These are phyloP conservation scores for Leptopilina boulardi DNA, from an alignment of 1,140 invertebrate species.

Conservation along the genomic window DNA sequence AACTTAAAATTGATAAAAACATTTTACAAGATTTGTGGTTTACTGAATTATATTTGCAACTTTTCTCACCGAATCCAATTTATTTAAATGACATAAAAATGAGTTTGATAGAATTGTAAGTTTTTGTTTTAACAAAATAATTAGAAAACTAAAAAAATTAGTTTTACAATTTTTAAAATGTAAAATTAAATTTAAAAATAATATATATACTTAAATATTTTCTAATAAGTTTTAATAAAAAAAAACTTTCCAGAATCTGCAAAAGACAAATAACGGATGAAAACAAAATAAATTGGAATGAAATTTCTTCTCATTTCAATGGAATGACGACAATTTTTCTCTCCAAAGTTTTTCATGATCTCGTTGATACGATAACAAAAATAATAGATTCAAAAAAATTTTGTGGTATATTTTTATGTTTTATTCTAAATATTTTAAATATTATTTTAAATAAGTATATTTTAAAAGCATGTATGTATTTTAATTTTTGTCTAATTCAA, in stretches of 20 bases:
- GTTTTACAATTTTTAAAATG: slow-evolving; percentile 29
- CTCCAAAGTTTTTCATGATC: slow-evolving; percentile 43
- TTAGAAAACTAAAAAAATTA: background rate
- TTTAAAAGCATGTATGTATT: too few relatives aligned
- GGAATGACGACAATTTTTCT: slow-evolving; percentile 58
- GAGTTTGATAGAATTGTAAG: slow-evolving; percentile 66
- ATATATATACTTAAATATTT: background rate
- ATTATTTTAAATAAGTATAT: too few relatives aligned
- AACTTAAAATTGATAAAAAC: background rate
- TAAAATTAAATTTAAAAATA: background rate
- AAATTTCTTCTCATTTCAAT: slow-evolving; percentile 57
- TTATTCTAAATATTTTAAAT: too few relatives aligned
- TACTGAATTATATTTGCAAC: slow-evolving; percentile 61
- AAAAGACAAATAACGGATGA: slow-evolving; percentile 49
- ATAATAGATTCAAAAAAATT: background rate
- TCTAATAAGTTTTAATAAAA: background rate
- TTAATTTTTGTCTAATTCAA: too few relatives aligned
- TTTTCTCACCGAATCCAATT: slow-evolving; percentile 59
- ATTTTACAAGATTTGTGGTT: slow-evolving; percentile 36
- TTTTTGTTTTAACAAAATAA: slow-evolving; percentile 31
- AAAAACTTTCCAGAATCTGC: slow-evolving; percentile 53
- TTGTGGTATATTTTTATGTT: slow-evolving; percentile 18
- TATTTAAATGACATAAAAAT: slow-evolving; percentile 64
- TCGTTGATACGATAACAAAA: background rate
- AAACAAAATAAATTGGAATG: slow-evolving; percentile 56